Base-by-base conservation (phyloP, 2,888 invertebrate genomes). In the Cyrtodaria siliqua region DNA sequence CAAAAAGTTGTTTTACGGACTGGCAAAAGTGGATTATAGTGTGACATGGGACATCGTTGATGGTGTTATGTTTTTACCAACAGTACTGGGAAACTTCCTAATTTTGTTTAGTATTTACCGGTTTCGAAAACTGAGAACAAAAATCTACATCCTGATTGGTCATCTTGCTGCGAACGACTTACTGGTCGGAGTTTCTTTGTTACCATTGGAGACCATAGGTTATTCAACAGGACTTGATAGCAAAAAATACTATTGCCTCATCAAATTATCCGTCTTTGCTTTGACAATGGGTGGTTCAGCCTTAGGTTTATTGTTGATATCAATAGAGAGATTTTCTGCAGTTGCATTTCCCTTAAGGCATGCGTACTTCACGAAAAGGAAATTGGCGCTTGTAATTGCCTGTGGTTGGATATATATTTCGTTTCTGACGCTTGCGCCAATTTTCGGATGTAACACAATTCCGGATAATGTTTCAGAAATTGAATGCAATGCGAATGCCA, bases 101-200 rank as follows among this genome's bases (percentile, higher is more conserved):
- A 74, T 69, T 29, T 16, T 74, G 14, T 18, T 74, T 2, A 74
- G 69, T 14, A 74, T 74, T 42, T 24, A 42, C 0, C 57, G 64
- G 12, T 63, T 49, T 27, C 62, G 52, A 47, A 52, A 38, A 44
- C 57, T 74, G 2, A 50, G 63, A n/a, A 59, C 52, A 27, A 74
- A 74, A n/a, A 74, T 69, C 47, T 57, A 74, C 47, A 53, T 64
- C 14, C 40, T 74, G n/a, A 63, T 74, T 18, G 68, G 63, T n/a
- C 49, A 69, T 24, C 24, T 74, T 12, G 74, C 74, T 0, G 64
- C 47, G 1, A 61, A 60, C 14, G 74, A 74, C 44, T 38, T 74
- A 24, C 26, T 63, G 1, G 63, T 74, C 18, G 74, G 74, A 2
- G 44, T 61, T 1, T 53, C 61, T 16, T 47, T 74, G 14, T 44